phyloP scores from a whole-genome alignment of 1,140 invertebrate species.

The Drosophila ficusphila region DNA sequence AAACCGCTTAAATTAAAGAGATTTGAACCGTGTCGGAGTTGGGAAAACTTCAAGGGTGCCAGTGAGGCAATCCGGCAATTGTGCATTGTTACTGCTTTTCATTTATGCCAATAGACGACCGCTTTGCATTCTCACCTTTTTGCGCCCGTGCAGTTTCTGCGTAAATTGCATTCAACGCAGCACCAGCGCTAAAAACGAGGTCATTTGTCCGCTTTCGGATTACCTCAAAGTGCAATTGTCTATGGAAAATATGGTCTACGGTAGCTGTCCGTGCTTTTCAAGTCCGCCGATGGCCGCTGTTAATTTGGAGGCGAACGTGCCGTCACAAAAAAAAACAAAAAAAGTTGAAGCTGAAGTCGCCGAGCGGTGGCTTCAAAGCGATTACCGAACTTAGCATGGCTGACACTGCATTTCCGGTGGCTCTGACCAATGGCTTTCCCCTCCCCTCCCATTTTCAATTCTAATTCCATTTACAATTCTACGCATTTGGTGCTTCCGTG shows the following conservation, averaged over 20 bases:
- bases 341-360: slow-evolving; percentile 32
- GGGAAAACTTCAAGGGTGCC: slow-evolving; percentile 17
- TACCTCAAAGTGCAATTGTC: slow-evolving; percentile 63
- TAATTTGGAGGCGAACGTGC: slow-evolving; percentile 57
- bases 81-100: slow-evolving; percentile 28
- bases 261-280: slow-evolving; percentile 56
- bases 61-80: slow-evolving; percentile 14
- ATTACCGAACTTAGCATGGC: slow-evolving; percentile 17
- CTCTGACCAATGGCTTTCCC: background rate
- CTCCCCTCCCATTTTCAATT: background rate
- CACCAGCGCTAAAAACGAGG: slow-evolving; percentile 57
- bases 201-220: slow-evolving; percentile 32
- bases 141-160: slow-evolving; percentile 26
- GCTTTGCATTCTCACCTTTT: slow-evolving; percentile 47
- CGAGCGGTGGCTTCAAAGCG: slow-evolving; percentile 52
- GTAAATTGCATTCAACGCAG: slow-evolving; percentile 71
- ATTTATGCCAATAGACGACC: slow-evolving; percentile 20
- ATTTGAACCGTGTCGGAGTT: slow-evolving; percentile 3
- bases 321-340: slow-evolving; percentile 58
- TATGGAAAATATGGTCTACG: slow-evolving; percentile 46
- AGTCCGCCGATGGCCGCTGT: slow-evolving; percentile 55
- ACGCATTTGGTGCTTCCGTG: slow-evolving; percentile 23
- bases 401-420: slow-evolving; percentile 72
- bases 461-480: background rate
- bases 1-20: background rate